Evolutionary conservation across 1,140 invertebrate species (phyloP), one percentile per base, ranked within the genome.

Genomic region (Cyphomyrmex costatus): DNA sequence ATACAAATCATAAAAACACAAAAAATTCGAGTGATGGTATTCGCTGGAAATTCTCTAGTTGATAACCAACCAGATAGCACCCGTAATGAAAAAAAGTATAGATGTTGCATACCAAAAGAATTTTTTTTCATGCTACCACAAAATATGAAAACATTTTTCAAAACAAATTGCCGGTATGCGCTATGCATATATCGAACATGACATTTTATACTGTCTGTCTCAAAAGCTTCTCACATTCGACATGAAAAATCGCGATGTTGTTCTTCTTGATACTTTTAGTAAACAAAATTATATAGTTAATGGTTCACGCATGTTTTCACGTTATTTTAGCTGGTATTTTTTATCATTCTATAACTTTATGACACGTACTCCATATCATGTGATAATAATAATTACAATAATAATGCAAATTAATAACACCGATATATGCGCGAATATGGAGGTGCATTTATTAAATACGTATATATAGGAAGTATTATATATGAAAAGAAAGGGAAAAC

Each of bases 111-210:
- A 63, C 24, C 5, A 30, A 33, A 49, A 78, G 27, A n/a, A 80
- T 56, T 19, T 71, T 65, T 65, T 66, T 42, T 60, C 21, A 14
- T 14, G n/a, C n/a, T 70, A 42, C n/a, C 46, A 14, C n/a, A 36
- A 71, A 82, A 82, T 58, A 49, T 42, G 66, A 71, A 80, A 53
- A 82, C 66, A 71, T 46, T 82, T 46, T 82, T 27, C 21, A 10
- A 56, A 82, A 82, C 10, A 56, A 71, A 82, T 42, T 53, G 51
- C 46, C 30, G 63, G 10, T 33, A 70, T 53, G 65, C 63, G 14
- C 14, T 10, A 70, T 36, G 46, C 65, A n/a, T 14, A 30, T 51
- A 70, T n/a, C 78, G n/a, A 71, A 71, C 58, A 33, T 51, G 42
- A 51, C 30, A 5, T 56, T 56, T 71, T 33, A 49, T 21, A 27